Conservation (phyloP, 2,113 vertebrate species). For the Perca flavescens region DNA sequence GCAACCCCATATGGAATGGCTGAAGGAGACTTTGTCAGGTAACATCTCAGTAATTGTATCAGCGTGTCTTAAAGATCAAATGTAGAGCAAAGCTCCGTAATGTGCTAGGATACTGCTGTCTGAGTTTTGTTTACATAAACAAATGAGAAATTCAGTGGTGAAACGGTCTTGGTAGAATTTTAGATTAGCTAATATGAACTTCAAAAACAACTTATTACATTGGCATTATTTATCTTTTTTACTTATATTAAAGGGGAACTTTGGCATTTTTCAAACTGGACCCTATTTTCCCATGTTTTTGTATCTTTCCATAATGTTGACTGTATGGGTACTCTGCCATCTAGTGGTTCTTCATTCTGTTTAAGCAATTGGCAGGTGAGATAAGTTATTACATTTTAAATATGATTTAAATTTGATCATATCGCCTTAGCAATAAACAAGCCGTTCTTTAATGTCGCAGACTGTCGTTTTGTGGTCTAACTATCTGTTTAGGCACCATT, state of each 20-base stretch:
- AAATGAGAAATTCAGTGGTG: background rate
- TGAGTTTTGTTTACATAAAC: background rate
- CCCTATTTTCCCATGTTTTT: no score
- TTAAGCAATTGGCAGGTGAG: no score
- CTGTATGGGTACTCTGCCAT: no score
- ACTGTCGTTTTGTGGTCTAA: no score
- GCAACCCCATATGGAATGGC: slow-evolving; percentile 96
- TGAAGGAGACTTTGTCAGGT: slow-evolving; percentile 96
- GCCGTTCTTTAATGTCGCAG: no score
- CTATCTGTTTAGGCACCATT: no score
- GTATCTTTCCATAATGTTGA: no score
- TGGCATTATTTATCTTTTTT: background rate
- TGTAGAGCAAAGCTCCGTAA: background rate
- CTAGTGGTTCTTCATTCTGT: no score
- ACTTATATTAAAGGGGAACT: background rate
- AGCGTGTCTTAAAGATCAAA: background rate
- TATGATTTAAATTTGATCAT: no score
- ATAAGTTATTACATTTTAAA: no score
- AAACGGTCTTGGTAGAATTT: background rate
- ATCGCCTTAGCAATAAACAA: no score
- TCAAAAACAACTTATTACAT: background rate
- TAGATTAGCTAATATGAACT: background rate
- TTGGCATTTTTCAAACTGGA: no score
- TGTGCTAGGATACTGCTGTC: background rate
- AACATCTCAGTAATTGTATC: slow-evolving; percentile 5